Percentiles rank a stretch among this genome's conserved stretches.
These are phyloP conservation scores for Heliconius sara DNA, from an alignment of 2,888 invertebrate genomes.

Conservation along the genomic window DNA sequence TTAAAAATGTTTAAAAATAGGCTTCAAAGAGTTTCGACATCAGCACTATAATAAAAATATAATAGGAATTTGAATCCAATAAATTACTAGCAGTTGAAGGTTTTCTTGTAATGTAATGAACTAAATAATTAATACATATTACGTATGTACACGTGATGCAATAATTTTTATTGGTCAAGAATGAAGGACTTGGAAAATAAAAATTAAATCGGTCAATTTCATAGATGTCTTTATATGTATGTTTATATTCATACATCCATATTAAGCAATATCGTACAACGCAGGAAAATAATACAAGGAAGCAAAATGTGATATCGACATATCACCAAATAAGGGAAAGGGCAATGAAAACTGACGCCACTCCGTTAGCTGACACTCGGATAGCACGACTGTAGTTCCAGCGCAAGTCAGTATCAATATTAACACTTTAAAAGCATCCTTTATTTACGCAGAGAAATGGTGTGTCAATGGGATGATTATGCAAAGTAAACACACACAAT, in stretches of 20 bases:
- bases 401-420: background rate
- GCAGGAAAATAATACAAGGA: background rate
- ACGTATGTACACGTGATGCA: background rate
- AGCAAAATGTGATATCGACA: constrained; percentile 12
- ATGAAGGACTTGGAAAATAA: too few relatives aligned
- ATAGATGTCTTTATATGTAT: background rate
- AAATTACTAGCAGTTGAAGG: background rate
- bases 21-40: background rate
- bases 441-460: background rate
- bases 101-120: background rate
- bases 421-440: background rate
- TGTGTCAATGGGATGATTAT: constrained; percentile 10
- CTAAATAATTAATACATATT: background rate
- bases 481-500: constrained; percentile 22
- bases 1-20: too few relatives aligned
- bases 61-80: constrained; percentile 3
- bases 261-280: background rate
- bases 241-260: background rate
- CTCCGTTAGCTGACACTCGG: background rate
- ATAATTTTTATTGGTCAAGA: background rate
- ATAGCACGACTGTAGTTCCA: background rate
- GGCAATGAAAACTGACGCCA: background rate
- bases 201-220: background rate
- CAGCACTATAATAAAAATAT: background rate
- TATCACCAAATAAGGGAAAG: background rate